A percentile compares a stretch with the other conserved stretches of the same genome.
Evolutionary conservation across 2,113 vertebrate species (phyloP).

Genomic region (Gallinago undulata): DNA sequence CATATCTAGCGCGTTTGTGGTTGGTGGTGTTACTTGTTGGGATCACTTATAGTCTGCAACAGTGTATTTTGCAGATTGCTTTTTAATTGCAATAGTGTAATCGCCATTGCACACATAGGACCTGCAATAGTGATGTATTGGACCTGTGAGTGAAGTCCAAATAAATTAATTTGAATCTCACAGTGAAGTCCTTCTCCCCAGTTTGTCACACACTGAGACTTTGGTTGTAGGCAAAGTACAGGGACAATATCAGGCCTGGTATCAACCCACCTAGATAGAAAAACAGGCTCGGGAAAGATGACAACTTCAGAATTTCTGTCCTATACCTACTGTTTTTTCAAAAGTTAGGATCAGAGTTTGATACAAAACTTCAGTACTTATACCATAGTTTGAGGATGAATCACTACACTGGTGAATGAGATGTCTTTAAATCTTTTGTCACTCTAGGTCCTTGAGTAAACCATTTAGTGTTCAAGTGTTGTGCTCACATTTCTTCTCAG

Average conservation of each 20-base stretch:
- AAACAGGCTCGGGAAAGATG: neutral
- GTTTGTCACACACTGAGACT: neutral
- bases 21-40: too few relatives aligned
- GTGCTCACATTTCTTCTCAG: neutral
- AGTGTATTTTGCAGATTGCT: too few relatives aligned
- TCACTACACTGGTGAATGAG: neutral
- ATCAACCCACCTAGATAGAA: neutral
- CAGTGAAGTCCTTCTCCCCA: too few relatives aligned
- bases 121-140: too few relatives aligned
- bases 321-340: neutral
- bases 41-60: too few relatives aligned
- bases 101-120: too few relatives aligned
- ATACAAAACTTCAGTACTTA: neutral
- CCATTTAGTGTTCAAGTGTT: neutral
- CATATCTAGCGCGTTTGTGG: too few relatives aligned
- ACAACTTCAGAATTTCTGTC: neutral
- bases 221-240: neutral
- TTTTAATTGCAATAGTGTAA: too few relatives aligned
- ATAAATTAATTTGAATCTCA: too few relatives aligned
- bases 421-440: neutral
- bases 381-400: neutral
- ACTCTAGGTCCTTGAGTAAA: neutral
- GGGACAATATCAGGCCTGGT: neutral
- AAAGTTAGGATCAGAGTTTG: neutral
- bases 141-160: too few relatives aligned